Evolutionary conservation across 2,113 vertebrate species (phyloP).

Genomic region (Ageneiosus marmoratus): DNA sequence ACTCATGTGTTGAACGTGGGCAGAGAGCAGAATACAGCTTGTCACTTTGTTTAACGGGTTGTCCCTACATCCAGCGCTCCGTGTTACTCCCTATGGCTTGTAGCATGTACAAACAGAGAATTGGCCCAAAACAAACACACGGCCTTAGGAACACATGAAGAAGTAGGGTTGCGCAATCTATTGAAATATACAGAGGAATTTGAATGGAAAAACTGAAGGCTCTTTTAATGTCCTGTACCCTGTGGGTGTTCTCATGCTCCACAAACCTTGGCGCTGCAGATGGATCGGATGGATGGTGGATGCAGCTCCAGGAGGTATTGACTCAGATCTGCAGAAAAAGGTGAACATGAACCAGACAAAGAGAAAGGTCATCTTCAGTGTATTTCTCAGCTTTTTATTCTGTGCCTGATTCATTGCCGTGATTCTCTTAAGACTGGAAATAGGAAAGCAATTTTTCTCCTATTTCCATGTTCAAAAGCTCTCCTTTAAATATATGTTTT

Average conservation of each 20-base stretch:
- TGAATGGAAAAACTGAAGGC: constrained; percentile 1
- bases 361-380: not conserved
- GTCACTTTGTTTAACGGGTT: constrained; percentile 21
- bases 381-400: not conserved
- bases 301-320: constrained; percentile 13
- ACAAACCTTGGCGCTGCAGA: not conserved
- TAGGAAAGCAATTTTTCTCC: not conserved
- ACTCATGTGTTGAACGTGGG: not conserved
- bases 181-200: not conserved
- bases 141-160: not conserved
- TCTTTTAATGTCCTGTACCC: not conserved
- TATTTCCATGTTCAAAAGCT: constrained; percentile 23
- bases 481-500: constrained; percentile 18
- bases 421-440: not conserved
- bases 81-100: not conserved
- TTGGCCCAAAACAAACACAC: constrained; percentile 11
- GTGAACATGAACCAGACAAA: not conserved
- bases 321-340: constrained; percentile 14
- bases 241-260: constrained; percentile 7
- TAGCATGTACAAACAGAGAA: not conserved
- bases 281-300: not conserved
- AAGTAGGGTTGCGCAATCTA: not conserved
- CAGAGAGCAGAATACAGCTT: constrained; percentile 10
- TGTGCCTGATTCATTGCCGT: not conserved
- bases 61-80: not conserved